Conservation (phyloP, 2,113 vertebrate genomes). For the Perca fluviatilis region DNA sequence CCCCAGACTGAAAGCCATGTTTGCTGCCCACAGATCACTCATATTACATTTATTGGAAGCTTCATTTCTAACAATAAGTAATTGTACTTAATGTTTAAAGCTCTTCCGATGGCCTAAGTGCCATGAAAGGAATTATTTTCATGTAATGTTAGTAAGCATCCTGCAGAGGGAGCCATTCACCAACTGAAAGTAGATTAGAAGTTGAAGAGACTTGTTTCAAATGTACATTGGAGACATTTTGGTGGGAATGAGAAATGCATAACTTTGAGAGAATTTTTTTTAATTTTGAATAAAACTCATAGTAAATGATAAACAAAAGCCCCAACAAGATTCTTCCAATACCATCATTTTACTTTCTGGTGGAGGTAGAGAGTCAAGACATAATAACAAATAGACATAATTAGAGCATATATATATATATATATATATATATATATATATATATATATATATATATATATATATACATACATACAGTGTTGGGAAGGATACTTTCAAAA, state of each 20-base stretch:
- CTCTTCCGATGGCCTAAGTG: not conserved
- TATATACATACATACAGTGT: no score
- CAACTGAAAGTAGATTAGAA: not conserved
- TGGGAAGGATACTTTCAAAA: no score
- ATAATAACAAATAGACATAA: not conserved
- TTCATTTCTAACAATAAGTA: accelerated
- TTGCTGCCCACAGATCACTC: not conserved
- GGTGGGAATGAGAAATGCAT: not conserved
- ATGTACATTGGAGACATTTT: not conserved
- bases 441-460: not conserved
- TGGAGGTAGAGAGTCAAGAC: not conserved
- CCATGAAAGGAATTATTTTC: accelerated
- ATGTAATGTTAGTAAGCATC: slow-evolving; percentile 1
- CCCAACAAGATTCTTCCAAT: not conserved
- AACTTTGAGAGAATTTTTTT: not conserved
- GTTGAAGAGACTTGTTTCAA: not conserved
- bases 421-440: no score
- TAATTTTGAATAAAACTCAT: not conserved
- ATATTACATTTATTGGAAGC: not conserved
- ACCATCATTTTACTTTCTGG: not conserved
- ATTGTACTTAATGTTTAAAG: not conserved
- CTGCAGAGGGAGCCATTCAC: slow-evolving; percentile 43
- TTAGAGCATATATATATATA: not conserved
- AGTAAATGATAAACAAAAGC: not conserved
- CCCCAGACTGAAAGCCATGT: not conserved